Conservation (phyloP, 2,797 vertebrate species). For the Hippopotamyrus pictus region DNA sequence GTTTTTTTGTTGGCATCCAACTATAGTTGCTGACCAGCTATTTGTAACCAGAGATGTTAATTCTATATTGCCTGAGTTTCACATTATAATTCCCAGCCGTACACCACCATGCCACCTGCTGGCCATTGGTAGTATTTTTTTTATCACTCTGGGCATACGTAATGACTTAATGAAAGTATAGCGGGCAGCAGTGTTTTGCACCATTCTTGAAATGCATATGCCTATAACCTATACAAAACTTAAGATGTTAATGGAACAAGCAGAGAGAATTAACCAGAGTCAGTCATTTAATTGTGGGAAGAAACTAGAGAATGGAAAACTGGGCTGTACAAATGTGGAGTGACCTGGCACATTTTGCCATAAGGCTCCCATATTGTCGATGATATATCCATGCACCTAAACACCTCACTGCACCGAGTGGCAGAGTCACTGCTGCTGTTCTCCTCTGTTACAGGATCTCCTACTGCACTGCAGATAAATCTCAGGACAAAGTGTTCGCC, state of each 20-base stretch:
- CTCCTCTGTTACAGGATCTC: conserved; percentile 68
- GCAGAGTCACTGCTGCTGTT: neutral
- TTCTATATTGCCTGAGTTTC: neutral
- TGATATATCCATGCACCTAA: neutral
- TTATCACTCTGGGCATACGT: neutral
- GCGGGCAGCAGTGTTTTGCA: neutral
- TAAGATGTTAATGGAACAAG: neutral
- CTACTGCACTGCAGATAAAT: conserved; percentile 89
- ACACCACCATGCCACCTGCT: neutral
- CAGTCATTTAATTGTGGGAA: neutral
- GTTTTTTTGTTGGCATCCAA: neutral
- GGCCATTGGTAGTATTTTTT: neutral
- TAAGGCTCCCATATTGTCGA: neutral
- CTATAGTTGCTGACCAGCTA: neutral
- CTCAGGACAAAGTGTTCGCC: conserved; percentile 89
- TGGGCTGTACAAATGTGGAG: neutral
- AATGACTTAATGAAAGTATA: neutral
- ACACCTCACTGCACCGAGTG: neutral
- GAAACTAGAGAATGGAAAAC: neutral
- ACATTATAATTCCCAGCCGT: neutral
- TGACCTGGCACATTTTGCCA: neutral
- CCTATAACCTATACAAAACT: neutral
- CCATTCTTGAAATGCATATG: neutral
- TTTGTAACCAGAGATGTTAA: neutral
- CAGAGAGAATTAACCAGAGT: neutral